Percentiles rank a stretch among this genome's conserved stretches.
phyloP scores from a whole-genome alignment of 2,113 vertebrate species.

The Osmerus mordax region DNA sequence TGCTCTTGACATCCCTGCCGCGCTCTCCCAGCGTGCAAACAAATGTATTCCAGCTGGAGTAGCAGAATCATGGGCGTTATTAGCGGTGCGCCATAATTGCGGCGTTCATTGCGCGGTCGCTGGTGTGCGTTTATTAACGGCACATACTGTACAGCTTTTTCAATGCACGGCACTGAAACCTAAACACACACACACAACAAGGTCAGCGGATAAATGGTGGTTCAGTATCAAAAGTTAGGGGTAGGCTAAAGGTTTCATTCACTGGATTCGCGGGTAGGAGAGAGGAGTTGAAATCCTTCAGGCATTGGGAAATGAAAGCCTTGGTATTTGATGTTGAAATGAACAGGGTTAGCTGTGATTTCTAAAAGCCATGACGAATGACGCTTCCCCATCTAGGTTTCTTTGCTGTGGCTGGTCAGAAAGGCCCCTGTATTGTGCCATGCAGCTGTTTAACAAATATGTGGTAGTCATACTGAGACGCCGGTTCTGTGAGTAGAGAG shows the following conservation, averaged over 20 bases:
- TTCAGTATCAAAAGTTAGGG: too few species aligned
- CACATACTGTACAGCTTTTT: conserved; percentile 21
- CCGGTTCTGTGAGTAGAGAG: not conserved
- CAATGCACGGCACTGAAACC: not conserved
- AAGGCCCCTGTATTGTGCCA: conserved; percentile 64
- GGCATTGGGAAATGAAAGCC: conserved; percentile 46
- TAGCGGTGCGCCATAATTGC: conserved; percentile 63
- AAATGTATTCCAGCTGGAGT: conserved; percentile 70
- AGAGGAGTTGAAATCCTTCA: too few species aligned
- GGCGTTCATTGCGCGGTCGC: conserved; percentile 48
- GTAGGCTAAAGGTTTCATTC: too few species aligned
- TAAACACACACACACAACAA: not conserved
- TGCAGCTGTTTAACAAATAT: not conserved
- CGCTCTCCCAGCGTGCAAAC: conserved; percentile 43
- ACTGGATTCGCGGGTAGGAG: too few species aligned
- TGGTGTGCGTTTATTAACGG: conserved; percentile 48
- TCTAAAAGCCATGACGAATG: conserved; percentile 64
- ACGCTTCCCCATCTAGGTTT: conserved; percentile 67
- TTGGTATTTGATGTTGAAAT: too few species aligned
- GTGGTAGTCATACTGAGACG: too few species aligned
- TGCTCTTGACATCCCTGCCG: conserved; percentile 55
- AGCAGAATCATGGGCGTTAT: conserved; percentile 42
- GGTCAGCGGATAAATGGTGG: too few species aligned
- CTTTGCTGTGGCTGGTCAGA: conserved; percentile 63
- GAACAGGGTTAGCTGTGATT: conserved; percentile 51